Base-by-base conservation (phyloP, 2,888 invertebrate species). In the Agriotes lineatus region DNA sequence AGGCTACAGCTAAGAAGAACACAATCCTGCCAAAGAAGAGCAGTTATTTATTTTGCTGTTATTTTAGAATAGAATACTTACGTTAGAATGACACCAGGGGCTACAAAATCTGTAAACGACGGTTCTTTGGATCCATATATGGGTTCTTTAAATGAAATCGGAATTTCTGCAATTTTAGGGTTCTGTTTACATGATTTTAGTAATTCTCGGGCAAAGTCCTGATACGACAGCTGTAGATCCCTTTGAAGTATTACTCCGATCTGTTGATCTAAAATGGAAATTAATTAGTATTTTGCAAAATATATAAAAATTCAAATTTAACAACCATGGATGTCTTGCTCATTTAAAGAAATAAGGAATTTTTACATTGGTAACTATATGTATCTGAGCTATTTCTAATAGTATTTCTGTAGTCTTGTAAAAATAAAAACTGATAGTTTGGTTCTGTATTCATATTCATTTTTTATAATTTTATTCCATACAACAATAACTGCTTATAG, bases 71-170 rank as follows among this genome's bases (percentile, higher is more conserved):
- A 42, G 5, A 35, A 33, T 56, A 87, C 92, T 90, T 85, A 96
- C 95, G 95, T 96, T 75, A 97, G 86, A 78, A 97, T 96, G 71
- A 97, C 96, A 74, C 97, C 97, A 44, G 97, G 97, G 10, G 97
- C 97, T 69, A 97, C 97, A 85, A 97, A 97, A 84, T 97, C 96
- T 0, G 96, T 96, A 81, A 97, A 97, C 10, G 94, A 96, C 1
- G 97, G 96, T 81, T 95, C 92, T 82, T 90, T 93, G 66, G 91
- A 91, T 59, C 96, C 96, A 82, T 96, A 96, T 80, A 96, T 93
- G 42, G 96, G 96, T 70, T 94, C 90, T 80, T 92, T 91, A 85
- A 96, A 95, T 85, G 95, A 93, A 77, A 95, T 95, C 10, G 95
- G 95, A 73, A 95, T 92, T 84, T 95, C 95, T 12, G 96, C 96